Percentiles rank a stretch among this genome's conserved stretches.
phyloP scores from a whole-genome alignment of 2,113 vertebrate species.

The Kobus ellipsiprymnus region DNA sequence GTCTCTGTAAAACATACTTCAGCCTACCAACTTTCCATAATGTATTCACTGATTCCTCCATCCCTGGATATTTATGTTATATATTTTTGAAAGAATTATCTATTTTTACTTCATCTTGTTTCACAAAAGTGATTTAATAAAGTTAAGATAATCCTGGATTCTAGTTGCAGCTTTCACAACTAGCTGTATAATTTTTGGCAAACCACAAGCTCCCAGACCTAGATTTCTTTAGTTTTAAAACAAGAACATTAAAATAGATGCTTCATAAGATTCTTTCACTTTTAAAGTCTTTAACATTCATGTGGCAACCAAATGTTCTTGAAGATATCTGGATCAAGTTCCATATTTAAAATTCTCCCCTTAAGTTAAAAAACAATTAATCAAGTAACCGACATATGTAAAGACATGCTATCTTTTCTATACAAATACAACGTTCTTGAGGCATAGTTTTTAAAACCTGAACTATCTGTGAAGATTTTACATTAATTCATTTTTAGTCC shows the following conservation, averaged over 20 bases:
- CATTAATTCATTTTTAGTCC: background rate
- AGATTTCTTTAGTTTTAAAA: conserved; percentile 23
- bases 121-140: background rate
- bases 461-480: background rate
- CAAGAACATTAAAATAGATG: background rate
- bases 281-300: conserved; percentile 19
- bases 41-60: background rate
- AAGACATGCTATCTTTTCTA: background rate
- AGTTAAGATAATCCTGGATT: background rate
- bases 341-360: background rate
- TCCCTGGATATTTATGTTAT: background rate
- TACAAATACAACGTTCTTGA: background rate
- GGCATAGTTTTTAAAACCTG: background rate
- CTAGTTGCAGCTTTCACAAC: background rate
- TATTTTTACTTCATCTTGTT: background rate
- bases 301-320: background rate
- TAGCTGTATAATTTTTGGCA: background rate
- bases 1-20: background rate
- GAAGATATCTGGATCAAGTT: background rate
- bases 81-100: conserved; percentile 7
- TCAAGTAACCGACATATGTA: background rate
- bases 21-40: background rate
- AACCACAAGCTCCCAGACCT: background rate
- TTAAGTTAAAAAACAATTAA: conserved; percentile 25
- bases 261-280: background rate